Evolutionary conservation across 2,797 vertebrate species (phyloP), one percentile per base, ranked within the genome.

Genomic region (Xenops minutus): DNA sequence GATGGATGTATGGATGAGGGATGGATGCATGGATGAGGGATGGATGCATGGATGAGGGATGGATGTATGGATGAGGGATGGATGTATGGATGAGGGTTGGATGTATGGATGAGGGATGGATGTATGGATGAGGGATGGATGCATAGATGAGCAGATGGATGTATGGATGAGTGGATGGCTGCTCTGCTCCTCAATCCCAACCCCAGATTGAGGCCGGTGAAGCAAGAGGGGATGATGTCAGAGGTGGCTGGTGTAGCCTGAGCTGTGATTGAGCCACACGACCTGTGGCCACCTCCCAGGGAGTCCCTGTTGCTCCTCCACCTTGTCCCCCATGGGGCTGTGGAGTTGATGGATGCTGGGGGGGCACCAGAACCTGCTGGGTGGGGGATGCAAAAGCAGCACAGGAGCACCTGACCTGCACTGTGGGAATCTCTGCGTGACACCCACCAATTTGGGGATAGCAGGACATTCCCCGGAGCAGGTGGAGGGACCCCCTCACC

Each of bases 321-420:
- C 23, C 0, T 0, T 41, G 23, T 29, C 34, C 44, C n/a, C 24
- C 24, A 14, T 11, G 0, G 0, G 58, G 26, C 69, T 4, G 2
- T 1, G 4, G 19, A 44, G 43, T 41, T 14, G 41, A 41, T 41
- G 41, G 43, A 20, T 23, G 6, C 37, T 22, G 34, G 34, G 32
- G 46, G 6, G 75, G 34, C 26, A 72, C 22, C 62, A 66, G 34
- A 76, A 30, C 55, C 43, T 44, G 29, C 73, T 84, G 37, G 78
- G 30, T 13, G 3, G 2, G 27, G 11, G 30, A 48, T 82, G 67
- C 59, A 87, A 46, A 87, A 87, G 8, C 37, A 79, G 10, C 48
- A 55, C 0, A 2, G 34, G 44, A 67, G 6, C 51, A 10, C 20
- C 20, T 0, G 18, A 19, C 24, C n/a, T 4, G 0, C 19, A 8